phyloP scores from a whole-genome alignment of 2,888 invertebrate species.

The Scaeva pyrastri region DNA sequence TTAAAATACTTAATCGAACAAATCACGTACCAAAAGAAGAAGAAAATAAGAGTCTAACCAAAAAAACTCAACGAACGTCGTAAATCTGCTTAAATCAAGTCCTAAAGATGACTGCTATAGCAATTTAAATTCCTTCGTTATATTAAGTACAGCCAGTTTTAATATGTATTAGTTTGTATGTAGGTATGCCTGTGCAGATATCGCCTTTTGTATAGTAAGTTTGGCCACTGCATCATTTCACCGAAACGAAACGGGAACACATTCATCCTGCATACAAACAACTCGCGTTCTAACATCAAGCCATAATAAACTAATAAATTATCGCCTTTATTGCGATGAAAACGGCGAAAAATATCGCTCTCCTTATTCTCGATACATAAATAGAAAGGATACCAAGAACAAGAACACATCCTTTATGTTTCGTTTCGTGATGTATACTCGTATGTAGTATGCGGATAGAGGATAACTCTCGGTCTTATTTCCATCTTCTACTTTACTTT shows the following conservation, averaged over 20 bases:
- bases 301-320: slow-evolving; percentile 75
- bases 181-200: slow-evolving; percentile 58
- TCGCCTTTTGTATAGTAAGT: slow-evolving; percentile 58
- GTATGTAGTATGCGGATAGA: not conserved
- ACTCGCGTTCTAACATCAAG: slow-evolving; percentile 25
- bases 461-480: slow-evolving; percentile 44
- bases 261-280: slow-evolving; percentile 30
- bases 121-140: slow-evolving; percentile 63
- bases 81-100: slow-evolving; percentile 73
- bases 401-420: not conserved
- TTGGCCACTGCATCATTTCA: slow-evolving; percentile 53
- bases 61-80: slow-evolving; percentile 59
- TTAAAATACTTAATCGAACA: slow-evolving; percentile 63
- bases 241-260: slow-evolving; percentile 33
- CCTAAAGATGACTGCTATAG: slow-evolving; percentile 59
- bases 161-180: not conserved
- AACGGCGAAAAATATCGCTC: slow-evolving; percentile 71
- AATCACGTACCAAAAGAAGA: slow-evolving; percentile 69
- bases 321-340: slow-evolving; percentile 76
- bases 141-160: not conserved
- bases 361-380: slow-evolving; percentile 35
- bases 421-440: not conserved
- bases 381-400: slow-evolving; percentile 43
- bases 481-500: slow-evolving; percentile 10
- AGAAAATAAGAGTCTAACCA: too few species aligned